phyloP scores from a whole-genome alignment of 2,888 invertebrate genomes.

The Gasteruption jaculator region DNA sequence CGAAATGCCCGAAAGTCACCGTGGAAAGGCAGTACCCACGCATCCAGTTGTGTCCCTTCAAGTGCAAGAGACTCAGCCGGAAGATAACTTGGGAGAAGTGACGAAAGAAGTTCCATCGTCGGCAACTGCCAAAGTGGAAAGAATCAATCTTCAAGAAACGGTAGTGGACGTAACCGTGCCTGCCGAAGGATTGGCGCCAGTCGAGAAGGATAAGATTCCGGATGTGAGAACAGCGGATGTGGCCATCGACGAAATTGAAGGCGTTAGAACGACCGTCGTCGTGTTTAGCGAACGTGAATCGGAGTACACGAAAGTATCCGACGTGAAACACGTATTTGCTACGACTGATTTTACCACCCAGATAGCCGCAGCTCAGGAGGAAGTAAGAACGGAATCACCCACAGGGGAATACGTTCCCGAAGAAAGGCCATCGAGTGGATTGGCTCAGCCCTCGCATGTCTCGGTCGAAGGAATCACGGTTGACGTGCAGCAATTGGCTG shows the following conservation, averaged over 20 bases:
- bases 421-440: slow-evolving; percentile 44
- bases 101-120: slow-evolving; percentile 49
- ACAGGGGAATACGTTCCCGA: slow-evolving; percentile 44
- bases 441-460: slow-evolving; percentile 43
- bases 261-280: slow-evolving; percentile 54
- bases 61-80: slow-evolving; percentile 50
- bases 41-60: slow-evolving; percentile 56
- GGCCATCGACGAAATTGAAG: slow-evolving; percentile 49
- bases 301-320: slow-evolving; percentile 45
- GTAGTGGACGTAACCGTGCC: slow-evolving; percentile 55
- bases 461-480: slow-evolving; percentile 48
- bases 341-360: slow-evolving; percentile 51
- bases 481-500: slow-evolving; percentile 47
- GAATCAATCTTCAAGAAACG: slow-evolving; percentile 51
- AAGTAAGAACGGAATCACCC: slow-evolving; percentile 53
- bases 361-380: slow-evolving; percentile 53
- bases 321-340: slow-evolving; percentile 50
- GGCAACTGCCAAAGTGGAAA: slow-evolving; percentile 50
- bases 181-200: slow-evolving; percentile 56
- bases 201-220: slow-evolving; percentile 46
- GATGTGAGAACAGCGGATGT: slow-evolving; percentile 51
- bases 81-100: slow-evolving; percentile 52
- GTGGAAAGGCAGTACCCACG: slow-evolving; percentile 53
- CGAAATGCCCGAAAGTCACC: slow-evolving; percentile 56
- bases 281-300: slow-evolving; percentile 54